Conservation (phyloP, 2,113 vertebrate species). For the Synchiropus splendidus region DNA sequence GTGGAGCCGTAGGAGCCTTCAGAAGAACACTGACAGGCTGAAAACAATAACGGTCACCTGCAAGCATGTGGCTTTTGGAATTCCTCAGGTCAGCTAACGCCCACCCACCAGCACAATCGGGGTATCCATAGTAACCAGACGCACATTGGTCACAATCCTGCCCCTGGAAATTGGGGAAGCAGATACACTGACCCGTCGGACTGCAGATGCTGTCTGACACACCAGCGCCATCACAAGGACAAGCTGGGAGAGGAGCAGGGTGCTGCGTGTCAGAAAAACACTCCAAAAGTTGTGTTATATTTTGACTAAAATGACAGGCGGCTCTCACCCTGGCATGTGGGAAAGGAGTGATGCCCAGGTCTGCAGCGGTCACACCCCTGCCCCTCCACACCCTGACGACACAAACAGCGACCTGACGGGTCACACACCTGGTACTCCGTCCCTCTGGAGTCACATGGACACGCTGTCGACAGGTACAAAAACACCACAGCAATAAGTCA, state of each 20-base stretch:
- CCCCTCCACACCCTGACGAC: slow-evolving; percentile 67
- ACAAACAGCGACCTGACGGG: slow-evolving; percentile 70
- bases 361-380: slow-evolving; percentile 70
- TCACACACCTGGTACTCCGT: slow-evolving; percentile 65
- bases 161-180: slow-evolving; percentile 53
- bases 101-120: slow-evolving; percentile 67
- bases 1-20: slow-evolving; percentile 59
- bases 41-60: neutral
- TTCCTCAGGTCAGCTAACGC: no score
- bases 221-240: slow-evolving; percentile 60
- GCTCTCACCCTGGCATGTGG: slow-evolving; percentile 73
- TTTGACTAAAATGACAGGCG: neutral
- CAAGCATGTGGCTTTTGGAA: no score
- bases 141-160: slow-evolving; percentile 61
- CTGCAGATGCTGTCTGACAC: slow-evolving; percentile 50
- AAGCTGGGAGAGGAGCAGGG: slow-evolving; percentile 39
- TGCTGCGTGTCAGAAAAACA: no score
- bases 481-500: slow-evolving; percentile 2
- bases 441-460: slow-evolving; percentile 70
- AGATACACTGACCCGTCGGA: slow-evolving; percentile 58
- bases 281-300: no score
- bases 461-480: slow-evolving; percentile 62
- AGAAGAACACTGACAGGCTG: slow-evolving; percentile 75
- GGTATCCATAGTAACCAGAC: slow-evolving; percentile 65
- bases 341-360: slow-evolving; percentile 71